Conservation (phyloP, 2,888 invertebrate genomes). For the Napeogenes sylphis region DNA sequence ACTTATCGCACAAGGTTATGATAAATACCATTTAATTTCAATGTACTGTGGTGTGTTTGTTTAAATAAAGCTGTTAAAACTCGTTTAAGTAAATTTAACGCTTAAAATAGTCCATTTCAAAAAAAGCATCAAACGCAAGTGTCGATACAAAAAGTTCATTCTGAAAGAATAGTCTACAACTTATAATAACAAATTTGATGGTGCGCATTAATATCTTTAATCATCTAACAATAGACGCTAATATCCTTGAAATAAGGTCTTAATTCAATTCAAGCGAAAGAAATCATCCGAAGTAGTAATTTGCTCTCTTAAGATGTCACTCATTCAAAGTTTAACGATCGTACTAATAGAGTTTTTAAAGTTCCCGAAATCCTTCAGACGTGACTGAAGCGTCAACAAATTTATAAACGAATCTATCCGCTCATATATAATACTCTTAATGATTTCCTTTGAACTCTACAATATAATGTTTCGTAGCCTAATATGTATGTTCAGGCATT, state of each 20-base stretch:
- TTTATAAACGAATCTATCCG: constrained; percentile 66
- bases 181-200: constrained; percentile 46
- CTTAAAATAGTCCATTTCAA: constrained; percentile 68
- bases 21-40: not conserved
- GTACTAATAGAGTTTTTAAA: constrained; percentile 73
- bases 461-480: constrained; percentile 45
- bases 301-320: constrained; percentile 68
- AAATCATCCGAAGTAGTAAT: constrained; percentile 24
- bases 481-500: constrained; percentile 43
- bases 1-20: no score
- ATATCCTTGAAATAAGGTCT: constrained; percentile 32
- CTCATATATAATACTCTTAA: constrained; percentile 63
- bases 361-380: constrained; percentile 74
- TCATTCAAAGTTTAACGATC: constrained; percentile 75
- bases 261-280: constrained; percentile 15
- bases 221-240: constrained; percentile 14
- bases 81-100: constrained; percentile 58
- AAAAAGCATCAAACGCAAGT: constrained; percentile 68
- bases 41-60: constrained; percentile 27
- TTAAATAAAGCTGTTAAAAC: constrained; percentile 37
- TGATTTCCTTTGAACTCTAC: constrained; percentile 60
- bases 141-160: constrained; percentile 64
- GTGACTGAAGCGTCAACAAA: constrained; percentile 74
- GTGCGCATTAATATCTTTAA: constrained; percentile 14
- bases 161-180: constrained; percentile 65